These are phyloP conservation scores for Chelonoidis abingdonii DNA, from an alignment of 2,113 vertebrate genomes.

Conservation along the genomic window DNA sequence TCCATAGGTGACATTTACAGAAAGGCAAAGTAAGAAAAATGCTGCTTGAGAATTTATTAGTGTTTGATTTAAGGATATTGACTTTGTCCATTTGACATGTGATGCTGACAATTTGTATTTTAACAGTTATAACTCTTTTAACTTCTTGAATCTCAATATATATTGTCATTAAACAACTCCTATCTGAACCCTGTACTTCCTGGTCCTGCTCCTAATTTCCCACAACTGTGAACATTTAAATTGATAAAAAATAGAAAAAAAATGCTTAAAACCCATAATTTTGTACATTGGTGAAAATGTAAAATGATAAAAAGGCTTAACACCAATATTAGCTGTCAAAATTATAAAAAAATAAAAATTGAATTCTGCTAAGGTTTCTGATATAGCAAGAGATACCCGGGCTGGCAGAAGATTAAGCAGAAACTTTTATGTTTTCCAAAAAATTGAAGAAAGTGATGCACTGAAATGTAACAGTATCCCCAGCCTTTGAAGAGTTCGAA, in stretches of 20 bases:
- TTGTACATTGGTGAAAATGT: not conserved
- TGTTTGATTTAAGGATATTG: not conserved
- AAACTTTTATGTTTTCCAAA: not conserved
- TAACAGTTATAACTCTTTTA: not conserved
- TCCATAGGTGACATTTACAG: not conserved
- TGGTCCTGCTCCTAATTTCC: not conserved
- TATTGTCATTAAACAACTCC: not conserved
- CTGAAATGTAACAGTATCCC: not conserved
- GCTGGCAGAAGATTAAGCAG: not conserved
- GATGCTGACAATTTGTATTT: not conserved
- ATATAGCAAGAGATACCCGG: not conserved
- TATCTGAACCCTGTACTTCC: not conserved
- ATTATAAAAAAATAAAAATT: not conserved
- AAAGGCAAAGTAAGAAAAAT: not conserved
- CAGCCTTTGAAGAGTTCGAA: not conserved
- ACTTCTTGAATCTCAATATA: not conserved
- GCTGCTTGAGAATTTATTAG: not conserved
- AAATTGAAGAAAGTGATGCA: not conserved
- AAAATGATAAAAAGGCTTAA: not conserved
- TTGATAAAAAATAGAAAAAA: not conserved
- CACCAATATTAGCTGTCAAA: not conserved
- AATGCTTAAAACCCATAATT: not conserved
- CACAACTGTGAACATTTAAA: not conserved
- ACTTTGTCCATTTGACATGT: not conserved
- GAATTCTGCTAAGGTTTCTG: not conserved